phyloP scores from a whole-genome alignment of 1,140 invertebrate genomes.

The Eulimnadia texana region DNA sequence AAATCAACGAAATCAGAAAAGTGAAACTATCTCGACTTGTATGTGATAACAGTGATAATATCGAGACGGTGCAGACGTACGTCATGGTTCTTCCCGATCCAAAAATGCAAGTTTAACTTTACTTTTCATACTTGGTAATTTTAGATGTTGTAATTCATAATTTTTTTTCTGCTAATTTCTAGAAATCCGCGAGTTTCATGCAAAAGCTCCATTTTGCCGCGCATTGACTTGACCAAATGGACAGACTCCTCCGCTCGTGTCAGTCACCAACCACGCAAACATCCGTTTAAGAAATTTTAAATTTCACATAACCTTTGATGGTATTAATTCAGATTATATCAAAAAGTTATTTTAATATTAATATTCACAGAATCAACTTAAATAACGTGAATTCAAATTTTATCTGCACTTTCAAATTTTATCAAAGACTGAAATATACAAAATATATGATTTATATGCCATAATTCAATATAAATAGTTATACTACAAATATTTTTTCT shows the following conservation, averaged over 20 bases:
- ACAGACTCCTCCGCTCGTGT: background rate
- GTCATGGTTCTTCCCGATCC: conserved; percentile 24
- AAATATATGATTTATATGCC: too few species aligned
- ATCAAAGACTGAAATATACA: too few species aligned
- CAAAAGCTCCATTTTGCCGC: conserved; percentile 64
- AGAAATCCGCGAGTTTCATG: conserved; percentile 82
- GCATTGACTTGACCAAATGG: conserved; percentile 77
- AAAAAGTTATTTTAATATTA: too few species aligned
- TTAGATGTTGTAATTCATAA: background rate
- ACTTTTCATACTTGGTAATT: too few species aligned
- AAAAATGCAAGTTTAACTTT: background rate
- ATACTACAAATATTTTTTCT: too few species aligned
- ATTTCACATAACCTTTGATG: too few species aligned
- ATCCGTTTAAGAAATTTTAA: background rate
- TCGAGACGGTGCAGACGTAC: conserved; percentile 27
- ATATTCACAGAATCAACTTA: too few species aligned
- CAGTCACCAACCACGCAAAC: background rate
- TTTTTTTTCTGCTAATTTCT: conserved; percentile 25
- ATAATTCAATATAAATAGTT: too few species aligned
- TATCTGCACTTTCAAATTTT: too few species aligned
- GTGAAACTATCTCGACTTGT: conserved; percentile 29
- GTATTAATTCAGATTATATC: too few species aligned
- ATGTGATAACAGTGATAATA: conserved; percentile 33
- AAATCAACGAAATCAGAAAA: conserved; percentile 31
- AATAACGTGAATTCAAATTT: too few species aligned